phyloP scores from a whole-genome alignment of 2,113 vertebrate species.

The Noctilio leporinus region DNA sequence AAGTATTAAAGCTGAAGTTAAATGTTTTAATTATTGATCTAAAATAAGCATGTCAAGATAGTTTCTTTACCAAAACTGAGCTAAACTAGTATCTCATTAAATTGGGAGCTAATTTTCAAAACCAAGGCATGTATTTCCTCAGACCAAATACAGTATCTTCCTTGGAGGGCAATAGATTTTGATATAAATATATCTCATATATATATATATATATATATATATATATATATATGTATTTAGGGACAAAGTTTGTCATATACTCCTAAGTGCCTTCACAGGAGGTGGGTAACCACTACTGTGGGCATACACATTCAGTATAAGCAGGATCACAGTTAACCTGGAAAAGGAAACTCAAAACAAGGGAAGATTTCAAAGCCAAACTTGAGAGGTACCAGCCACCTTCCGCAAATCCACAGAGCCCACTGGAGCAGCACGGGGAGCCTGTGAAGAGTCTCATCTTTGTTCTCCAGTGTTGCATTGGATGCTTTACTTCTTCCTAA shows the following conservation, averaged over 20 bases:
- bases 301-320: background rate
- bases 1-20: background rate
- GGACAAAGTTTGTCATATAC: background rate
- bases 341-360: background rate
- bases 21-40: background rate
- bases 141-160: background rate
- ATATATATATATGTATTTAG: background rate
- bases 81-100: background rate
- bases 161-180: background rate
- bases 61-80: background rate
- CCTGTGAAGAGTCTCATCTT: background rate
- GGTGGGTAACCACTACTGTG: background rate
- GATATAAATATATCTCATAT: background rate
- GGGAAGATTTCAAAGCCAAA: background rate
- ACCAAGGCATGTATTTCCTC: background rate
- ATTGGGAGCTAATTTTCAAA: background rate
- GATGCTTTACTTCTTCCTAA: background rate
- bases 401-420: background rate
- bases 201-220: background rate
- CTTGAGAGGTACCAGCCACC: background rate
- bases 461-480: background rate
- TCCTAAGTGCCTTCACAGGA: background rate
- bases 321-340: background rate
- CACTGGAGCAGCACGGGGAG: fast-evolving
- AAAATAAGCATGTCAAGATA: background rate